Evolutionary conservation across 2,113 vertebrate genomes (phyloP), one percentile per base, ranked within the genome.

Genomic region (Manacus vitellinus): DNA sequence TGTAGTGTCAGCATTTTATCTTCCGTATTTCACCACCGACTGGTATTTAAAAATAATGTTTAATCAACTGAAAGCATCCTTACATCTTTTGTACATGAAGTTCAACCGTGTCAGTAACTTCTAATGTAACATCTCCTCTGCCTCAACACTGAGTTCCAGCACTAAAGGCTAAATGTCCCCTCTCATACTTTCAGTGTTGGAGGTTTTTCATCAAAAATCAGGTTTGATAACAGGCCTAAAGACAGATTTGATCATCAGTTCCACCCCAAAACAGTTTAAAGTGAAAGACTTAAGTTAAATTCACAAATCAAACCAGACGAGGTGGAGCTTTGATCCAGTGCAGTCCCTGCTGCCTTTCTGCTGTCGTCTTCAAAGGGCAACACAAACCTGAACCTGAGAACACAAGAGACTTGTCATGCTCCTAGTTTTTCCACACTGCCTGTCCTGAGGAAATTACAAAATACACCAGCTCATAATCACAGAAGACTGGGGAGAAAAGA

Each of bases 211-310:
- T 74, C 49, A 88, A 59, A 86, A 72, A 54, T 6, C 61, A 59
- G 37, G 13, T 89, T 85, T 83, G 71, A 41, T 92, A 91, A 94
- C 25, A 80, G 54, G 66, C 47, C 30, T 39, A 80, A 96, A 85
- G 92, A 95, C 73, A 94, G 96, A 95, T 59, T 13, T 67, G 56
- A 93, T 96, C 93, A 96, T 68, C 92, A 91, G 35, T n/a, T 9
- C 55, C 73, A 55, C 6, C 25, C 22, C n/a, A 62, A 61, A 95
- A 65, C 55, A 85, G 30, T 79, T 79, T 49, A 24, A 90, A 88
- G 43, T 14, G 16, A 67, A 86, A 91, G 87, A 56, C 31, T 79
- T 6, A 41, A 78, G 15, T 70, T 70, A 9, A 19, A 24, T 3
- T 41, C 10, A 70, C 1, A 3, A 65, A 81, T 46, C 44, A 56